These are phyloP conservation scores for Sinocyclocheilus grahami DNA, from an alignment of 2,113 vertebrate genomes.

Conservation along the genomic window DNA sequence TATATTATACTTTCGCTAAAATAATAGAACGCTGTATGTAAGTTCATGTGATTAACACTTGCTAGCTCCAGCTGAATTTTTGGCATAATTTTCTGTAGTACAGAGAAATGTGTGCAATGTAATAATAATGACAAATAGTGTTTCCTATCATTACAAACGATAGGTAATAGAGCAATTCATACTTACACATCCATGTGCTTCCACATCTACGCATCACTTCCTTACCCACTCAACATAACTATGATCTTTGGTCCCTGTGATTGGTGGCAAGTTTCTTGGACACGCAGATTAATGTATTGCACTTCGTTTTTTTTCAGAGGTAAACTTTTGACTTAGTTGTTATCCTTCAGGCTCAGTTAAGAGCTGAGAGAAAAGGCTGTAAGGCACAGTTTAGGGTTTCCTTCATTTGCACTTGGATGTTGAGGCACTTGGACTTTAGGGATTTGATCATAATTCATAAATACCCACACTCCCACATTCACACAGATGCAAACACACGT, in stretches of 20 bases:
- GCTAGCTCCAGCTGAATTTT: not conserved
- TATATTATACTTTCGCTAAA: not conserved
- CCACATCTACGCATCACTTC: not conserved
- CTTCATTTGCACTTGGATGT: constrained; percentile 29
- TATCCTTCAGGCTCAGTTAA: constrained; percentile 13
- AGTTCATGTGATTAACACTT: constrained; percentile 8
- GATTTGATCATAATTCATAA: constrained; percentile 54
- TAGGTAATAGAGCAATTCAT: no score
- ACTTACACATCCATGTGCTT: not conserved
- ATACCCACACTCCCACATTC: constrained; percentile 49
- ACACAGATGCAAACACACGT: constrained; percentile 32
- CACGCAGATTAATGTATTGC: constrained; percentile 46
- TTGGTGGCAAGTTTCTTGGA: not conserved
- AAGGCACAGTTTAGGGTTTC: constrained; percentile 56
- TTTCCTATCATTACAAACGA: no score
- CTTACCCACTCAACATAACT: not conserved
- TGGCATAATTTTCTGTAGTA: no score
- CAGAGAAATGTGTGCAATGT: not conserved
- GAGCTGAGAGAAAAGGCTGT: constrained; percentile 18
- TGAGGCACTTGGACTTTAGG: constrained; percentile 40
- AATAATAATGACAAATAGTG: no score
- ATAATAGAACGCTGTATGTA: not conserved
- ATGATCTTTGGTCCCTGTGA: constrained; percentile 31
- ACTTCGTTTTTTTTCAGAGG: constrained; percentile 45
- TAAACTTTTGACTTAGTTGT: constrained; percentile 51